Conservation (phyloP, 2,797 vertebrate species). For the Gymnoscopelus microlampas region DNA sequence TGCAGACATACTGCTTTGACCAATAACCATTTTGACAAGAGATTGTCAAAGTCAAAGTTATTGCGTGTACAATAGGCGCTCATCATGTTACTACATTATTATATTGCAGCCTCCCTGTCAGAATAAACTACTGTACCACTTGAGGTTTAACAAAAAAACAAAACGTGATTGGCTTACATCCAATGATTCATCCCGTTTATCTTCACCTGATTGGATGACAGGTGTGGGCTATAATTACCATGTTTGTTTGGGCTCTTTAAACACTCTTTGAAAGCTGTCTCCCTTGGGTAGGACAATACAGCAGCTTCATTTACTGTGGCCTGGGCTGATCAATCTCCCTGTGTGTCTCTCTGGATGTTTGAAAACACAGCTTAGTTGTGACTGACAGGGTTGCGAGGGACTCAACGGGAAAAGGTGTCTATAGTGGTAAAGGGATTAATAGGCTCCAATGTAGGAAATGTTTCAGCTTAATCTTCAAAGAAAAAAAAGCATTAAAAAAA, state of each 20-base stretch:
- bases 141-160: not conserved
- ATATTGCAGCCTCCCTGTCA: not conserved
- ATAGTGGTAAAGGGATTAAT: not conserved
- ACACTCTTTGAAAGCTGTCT: slow-evolving; percentile 31
- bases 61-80: too few relatives aligned
- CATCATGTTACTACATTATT: not conserved
- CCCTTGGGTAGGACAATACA: slow-evolving; percentile 33
- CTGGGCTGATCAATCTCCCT: slow-evolving; percentile 15
- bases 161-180: not conserved
- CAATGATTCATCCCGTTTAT: not conserved
- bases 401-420: not conserved
- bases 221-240: slow-evolving; percentile 24
- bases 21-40: too few relatives aligned
- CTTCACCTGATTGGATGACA: slow-evolving; percentile 6
- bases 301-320: slow-evolving; percentile 24
- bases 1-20: too few relatives aligned
- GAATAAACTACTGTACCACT: not conserved
- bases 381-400: not conserved
- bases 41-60: too few relatives aligned
- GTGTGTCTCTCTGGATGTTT: not conserved
- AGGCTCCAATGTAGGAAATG: not conserved
- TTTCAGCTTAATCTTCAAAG: not conserved
- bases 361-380: slow-evolving; percentile 7
- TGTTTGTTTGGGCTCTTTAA: slow-evolving; percentile 49
- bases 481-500: too few relatives aligned